Evolutionary conservation across 2,113 vertebrate genomes (phyloP).

Genomic region (Ctenodactylus gundi): DNA sequence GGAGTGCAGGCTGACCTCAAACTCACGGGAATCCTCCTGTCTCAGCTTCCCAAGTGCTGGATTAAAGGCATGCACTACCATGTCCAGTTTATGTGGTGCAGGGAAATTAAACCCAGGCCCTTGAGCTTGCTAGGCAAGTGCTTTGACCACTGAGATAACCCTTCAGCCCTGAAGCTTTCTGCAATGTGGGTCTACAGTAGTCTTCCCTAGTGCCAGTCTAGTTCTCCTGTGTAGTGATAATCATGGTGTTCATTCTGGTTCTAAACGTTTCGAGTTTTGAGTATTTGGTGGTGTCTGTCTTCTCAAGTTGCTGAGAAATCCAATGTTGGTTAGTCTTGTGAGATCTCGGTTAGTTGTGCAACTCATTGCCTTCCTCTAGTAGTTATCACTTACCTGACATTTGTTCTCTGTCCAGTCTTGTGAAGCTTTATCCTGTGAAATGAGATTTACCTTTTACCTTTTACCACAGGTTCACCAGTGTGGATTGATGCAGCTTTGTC

Average conservation of each 20-base stretch:
- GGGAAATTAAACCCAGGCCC: no score
- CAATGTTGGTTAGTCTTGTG: neutral
- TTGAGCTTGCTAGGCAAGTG: no score
- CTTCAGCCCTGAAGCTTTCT: no score
- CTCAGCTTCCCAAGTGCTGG: no score
- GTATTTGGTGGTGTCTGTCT: neutral
- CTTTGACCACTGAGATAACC: no score
- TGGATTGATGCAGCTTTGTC: neutral
- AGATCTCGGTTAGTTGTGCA: neutral
- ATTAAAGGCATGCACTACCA: no score
- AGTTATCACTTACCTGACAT: no score
- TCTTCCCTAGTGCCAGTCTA: neutral
- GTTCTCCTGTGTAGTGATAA: neutral
- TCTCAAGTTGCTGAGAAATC: neutral
- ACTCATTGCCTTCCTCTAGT: neutral
- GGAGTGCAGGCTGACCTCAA: no score
- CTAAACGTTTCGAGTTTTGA: no score
- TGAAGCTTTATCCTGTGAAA: neutral
- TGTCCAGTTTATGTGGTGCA: no score
- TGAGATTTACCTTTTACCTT: neutral
- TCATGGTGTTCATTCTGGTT: neutral
- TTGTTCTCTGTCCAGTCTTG: neutral
- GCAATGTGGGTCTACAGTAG: neutral
- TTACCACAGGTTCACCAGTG: neutral
- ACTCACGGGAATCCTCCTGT: no score